Evolutionary conservation across 2,113 vertebrate genomes (phyloP), one percentile per base, ranked within the genome.

Genomic region (Herpailurus yagouaroundi): DNA sequence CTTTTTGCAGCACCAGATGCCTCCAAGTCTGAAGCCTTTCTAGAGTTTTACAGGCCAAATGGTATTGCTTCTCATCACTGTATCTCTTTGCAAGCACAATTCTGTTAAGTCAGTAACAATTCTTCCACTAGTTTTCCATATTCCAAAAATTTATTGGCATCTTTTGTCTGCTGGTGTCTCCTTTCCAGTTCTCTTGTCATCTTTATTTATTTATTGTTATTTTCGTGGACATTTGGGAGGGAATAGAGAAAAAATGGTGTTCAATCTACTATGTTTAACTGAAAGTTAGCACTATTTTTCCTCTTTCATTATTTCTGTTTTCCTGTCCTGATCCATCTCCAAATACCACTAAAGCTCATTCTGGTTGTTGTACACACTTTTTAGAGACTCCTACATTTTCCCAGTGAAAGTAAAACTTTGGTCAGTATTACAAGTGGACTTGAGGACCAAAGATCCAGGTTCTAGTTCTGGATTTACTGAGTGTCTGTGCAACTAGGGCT

Each of bases 151-250:
- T 45, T 97, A 89, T 79, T 93, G 95, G 82, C 95, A 82, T 95
- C 85, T 94, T 92, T 86, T 89, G n/a, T 73, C 45, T 89, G 85
- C 33, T n/a, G 11, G 64, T 83, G 82, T 96, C 73, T 86, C 68
- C 23, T 36, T 97, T 96, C 93, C 97, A 96, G 79, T 97, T 93
- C 89, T 97, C 93, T 94, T 92, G 86, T 93, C 95, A 95, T 96
- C 48, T 95, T 97, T 91, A 95, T 96, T 95, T 97, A 96, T 93
- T 97, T 96, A 79, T 63, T 95, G 85, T 96, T 97, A 94, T 97
- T 94, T 94, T 97, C 97, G 60, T 14, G 33, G 95, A 79, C 96
- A 38, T 95, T 97, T 95, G 85, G 89, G 89, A 94, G 63, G 68
- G 82, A 89, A 92, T 48, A 31, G 73, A 89, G 89, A 94, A 84